Evolutionary conservation across 2,888 invertebrate species (phyloP).

Genomic region (Apamea monoglypha): DNA sequence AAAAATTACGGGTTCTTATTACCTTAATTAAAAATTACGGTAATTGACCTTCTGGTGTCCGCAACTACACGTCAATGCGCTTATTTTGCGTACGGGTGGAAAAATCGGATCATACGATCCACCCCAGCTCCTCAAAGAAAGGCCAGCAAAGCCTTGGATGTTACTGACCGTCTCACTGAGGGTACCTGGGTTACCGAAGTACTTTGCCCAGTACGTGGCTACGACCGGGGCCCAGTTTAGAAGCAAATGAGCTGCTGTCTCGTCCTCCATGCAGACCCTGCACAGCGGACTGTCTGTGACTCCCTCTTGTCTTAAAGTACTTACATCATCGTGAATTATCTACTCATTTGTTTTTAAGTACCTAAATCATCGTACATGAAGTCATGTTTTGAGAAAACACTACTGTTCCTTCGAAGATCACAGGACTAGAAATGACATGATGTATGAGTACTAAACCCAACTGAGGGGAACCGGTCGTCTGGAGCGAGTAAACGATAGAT

Average conservation of each 20-base stretch:
- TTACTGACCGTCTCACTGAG: neutral
- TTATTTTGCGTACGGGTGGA: too few relatives aligned
- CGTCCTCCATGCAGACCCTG: neutral
- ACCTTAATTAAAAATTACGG: too few relatives aligned
- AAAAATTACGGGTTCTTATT: too few relatives aligned
- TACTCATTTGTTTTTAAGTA: neutral
- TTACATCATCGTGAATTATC: neutral
- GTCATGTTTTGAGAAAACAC: neutral
- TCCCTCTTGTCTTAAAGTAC: neutral
- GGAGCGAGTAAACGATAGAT: slow-evolving; percentile 44
- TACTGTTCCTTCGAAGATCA: slow-evolving; percentile 4
- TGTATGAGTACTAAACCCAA: slow-evolving; percentile 33
- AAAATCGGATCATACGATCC: too few relatives aligned
- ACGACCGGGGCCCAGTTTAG: neutral
- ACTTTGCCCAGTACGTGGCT: neutral
- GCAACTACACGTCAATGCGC: too few relatives aligned
- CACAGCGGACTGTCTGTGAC: neutral
- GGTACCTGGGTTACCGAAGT: neutral
- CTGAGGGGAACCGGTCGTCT: slow-evolving; percentile 37
- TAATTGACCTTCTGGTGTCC: too few relatives aligned
- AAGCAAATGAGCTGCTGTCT: neutral
- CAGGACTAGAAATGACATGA: slow-evolving; percentile 9
- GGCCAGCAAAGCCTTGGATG: neutral
- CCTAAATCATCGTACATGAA: neutral
- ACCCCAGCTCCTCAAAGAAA: neutral